Percentiles rank a stretch among this genome's conserved stretches.
phyloP scores from a whole-genome alignment of 2,888 invertebrate species.

The Zonitis immaculata region DNA sequence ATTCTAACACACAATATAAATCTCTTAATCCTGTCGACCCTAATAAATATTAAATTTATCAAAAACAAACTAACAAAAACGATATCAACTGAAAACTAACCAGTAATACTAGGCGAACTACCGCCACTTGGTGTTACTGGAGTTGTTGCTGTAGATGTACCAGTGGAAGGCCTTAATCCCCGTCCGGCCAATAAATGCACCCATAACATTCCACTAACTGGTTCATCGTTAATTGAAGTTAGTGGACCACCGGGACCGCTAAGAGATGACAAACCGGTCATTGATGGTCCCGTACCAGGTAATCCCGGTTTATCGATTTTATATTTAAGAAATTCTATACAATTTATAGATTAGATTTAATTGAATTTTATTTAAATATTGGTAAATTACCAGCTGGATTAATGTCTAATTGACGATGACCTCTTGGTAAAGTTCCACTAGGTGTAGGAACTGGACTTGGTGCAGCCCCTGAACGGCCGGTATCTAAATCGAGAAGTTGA shows the following conservation, averaged over 20 bases:
- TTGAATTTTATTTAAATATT: background rate
- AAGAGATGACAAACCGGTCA: slow-evolving; percentile 51
- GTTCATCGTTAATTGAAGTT: slow-evolving; percentile 51
- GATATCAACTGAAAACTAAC: slow-evolving; percentile 20
- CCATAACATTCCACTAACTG: slow-evolving; percentile 84
- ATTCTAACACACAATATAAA: slow-evolving; percentile 95
- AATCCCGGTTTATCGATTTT: slow-evolving; percentile 74
- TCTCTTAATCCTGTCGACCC: slow-evolving; percentile 65
- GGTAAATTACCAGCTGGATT: slow-evolving; percentile 71
- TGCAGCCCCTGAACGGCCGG: slow-evolving; percentile 50
- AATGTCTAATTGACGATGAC: slow-evolving; percentile 75
- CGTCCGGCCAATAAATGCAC: slow-evolving; percentile 85
- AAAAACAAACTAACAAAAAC: background rate
- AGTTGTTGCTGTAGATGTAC: slow-evolving; percentile 67
- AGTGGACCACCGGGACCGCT: slow-evolving; percentile 32
- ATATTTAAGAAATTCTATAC: slow-evolving; percentile 81
- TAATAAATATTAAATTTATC: slow-evolving; percentile 21
- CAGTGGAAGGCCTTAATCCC: slow-evolving; percentile 70
- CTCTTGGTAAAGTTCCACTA: slow-evolving; percentile 69
- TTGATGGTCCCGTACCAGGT: slow-evolving; percentile 34
- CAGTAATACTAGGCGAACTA: slow-evolving; percentile 45
- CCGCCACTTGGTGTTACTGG: slow-evolving; percentile 59
- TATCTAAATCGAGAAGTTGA: slow-evolving; percentile 70
- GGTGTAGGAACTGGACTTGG: slow-evolving; percentile 75
- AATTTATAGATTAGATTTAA: slow-evolving; percentile 14